Evolutionary conservation across 1,140 invertebrate species (phyloP).

Genomic region (Marisa cornuarietis): DNA sequence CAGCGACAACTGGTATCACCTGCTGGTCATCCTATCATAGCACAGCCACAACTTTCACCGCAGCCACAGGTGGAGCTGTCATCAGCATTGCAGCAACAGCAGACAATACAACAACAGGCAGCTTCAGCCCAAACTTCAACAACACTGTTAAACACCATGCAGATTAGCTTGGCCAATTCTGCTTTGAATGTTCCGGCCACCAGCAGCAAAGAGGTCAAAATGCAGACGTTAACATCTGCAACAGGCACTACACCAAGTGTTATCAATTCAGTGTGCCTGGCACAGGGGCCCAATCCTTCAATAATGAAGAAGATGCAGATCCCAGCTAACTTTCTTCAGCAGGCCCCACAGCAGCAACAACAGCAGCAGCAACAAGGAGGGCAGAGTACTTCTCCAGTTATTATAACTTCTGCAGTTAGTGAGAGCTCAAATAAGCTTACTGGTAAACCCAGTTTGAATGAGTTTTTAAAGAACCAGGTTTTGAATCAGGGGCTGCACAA

Average conservation of each 20-base stretch:
- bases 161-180: constrained; percentile 24
- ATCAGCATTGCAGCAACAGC: constrained; percentile 19
- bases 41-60: constrained; percentile 11
- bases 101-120: constrained; percentile 12
- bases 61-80: constrained; percentile 13
- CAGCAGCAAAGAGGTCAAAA: constrained; percentile 1
- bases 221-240: constrained; percentile 13
- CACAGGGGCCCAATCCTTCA: neutral
- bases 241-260: neutral
- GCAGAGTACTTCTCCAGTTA: constrained; percentile 18
- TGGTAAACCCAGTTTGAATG: constrained; percentile 29
- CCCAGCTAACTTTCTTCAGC: constrained; percentile 43
- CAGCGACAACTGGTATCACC: constrained; percentile 12
- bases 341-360: constrained; percentile 38
- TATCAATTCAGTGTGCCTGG: constrained; percentile 4
- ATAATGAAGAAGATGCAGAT: constrained; percentile 19
- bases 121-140: neutral
- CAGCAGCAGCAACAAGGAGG: constrained; percentile 21
- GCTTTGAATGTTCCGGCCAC: neutral
- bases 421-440: constrained; percentile 31
- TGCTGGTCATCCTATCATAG: constrained; percentile 7
- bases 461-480: constrained; percentile 43
- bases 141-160: constrained; percentile 25
- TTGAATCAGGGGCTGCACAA: constrained; percentile 42
- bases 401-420: constrained; percentile 37